Evolutionary conservation across 2,888 invertebrate species (phyloP).

Genomic region (Junonia oenone): DNA sequence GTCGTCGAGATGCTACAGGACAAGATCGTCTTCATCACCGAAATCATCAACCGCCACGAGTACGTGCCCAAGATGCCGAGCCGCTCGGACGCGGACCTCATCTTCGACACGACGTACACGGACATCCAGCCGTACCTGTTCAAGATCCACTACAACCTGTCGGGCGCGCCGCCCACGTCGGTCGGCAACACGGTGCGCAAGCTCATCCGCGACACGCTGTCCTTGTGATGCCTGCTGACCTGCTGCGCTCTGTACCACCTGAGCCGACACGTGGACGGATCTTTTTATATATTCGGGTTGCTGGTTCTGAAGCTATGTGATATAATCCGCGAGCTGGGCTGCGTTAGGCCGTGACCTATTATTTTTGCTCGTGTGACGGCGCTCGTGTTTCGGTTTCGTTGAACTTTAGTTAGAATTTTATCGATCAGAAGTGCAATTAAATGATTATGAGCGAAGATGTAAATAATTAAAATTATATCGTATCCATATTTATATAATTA

Average conservation of each 20-base stretch:
- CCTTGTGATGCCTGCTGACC: slow-evolving; percentile 80
- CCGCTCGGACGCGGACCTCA: slow-evolving; percentile 93
- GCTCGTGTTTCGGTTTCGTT: neutral
- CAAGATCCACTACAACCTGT: slow-evolving; percentile 91
- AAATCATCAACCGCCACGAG: slow-evolving; percentile 96
- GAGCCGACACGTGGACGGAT: slow-evolving; percentile 23
- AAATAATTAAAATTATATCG: slow-evolving; percentile 28
- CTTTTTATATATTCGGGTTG: slow-evolving; percentile 26
- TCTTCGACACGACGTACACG: slow-evolving; percentile 95
- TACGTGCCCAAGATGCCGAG: slow-evolving; percentile 98
- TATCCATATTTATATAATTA: slow-evolving; percentile 17
- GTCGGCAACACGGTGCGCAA: slow-evolving; percentile 94
- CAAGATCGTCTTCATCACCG: slow-evolving; percentile 95
- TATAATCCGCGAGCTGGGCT: slow-evolving; percentile 17
- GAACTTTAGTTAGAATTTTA: slow-evolving; percentile 9
- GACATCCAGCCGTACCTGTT: slow-evolving; percentile 98
- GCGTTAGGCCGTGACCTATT: slow-evolving; percentile 1
- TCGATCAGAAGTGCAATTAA: slow-evolving; percentile 31
- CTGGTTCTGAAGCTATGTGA: slow-evolving; percentile 25
- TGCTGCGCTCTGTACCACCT: slow-evolving; percentile 18
- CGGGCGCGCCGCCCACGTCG: slow-evolving; percentile 87
- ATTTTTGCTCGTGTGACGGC: neutral
- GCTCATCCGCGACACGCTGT: slow-evolving; percentile 91
- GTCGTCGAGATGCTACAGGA: slow-evolving; percentile 93
- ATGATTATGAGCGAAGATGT: slow-evolving; percentile 25